These are phyloP conservation scores for Eupithecia exiguata DNA, from an alignment of 2,888 invertebrate species.

Conservation along the genomic window DNA sequence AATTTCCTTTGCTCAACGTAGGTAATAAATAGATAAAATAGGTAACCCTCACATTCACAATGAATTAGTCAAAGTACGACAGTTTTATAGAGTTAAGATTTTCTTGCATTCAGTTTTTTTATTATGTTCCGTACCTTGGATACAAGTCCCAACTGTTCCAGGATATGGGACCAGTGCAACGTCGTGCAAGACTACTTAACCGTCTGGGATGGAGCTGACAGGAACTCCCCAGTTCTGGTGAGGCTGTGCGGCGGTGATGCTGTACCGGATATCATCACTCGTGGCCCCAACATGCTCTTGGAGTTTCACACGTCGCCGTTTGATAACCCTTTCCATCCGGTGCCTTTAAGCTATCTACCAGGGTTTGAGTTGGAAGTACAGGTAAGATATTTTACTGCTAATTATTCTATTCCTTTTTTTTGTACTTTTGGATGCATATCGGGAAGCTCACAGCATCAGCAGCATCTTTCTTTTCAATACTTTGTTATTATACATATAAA, in stretches of 20 bases:
- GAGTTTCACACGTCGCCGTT: slow-evolving; percentile 92
- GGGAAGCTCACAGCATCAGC: no score
- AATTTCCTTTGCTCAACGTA: no score
- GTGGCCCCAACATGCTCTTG: slow-evolving; percentile 90
- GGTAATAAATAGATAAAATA: no score
- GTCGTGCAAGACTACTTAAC: slow-evolving; percentile 92
- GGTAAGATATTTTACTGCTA: slow-evolving; percentile 70
- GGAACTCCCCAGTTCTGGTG: slow-evolving; percentile 88
- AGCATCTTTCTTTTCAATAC: no score
- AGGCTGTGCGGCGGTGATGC: slow-evolving; percentile 92
- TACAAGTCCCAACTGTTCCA: slow-evolving; percentile 55
- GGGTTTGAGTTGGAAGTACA: slow-evolving; percentile 93
- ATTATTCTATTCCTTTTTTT: no score
- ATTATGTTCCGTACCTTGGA: background rate
- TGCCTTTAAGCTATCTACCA: slow-evolving; percentile 89
- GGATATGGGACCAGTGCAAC: slow-evolving; percentile 93
- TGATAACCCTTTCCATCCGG: slow-evolving; percentile 92
- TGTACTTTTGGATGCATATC: no score
- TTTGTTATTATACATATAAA: no score
- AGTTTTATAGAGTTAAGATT: background rate
- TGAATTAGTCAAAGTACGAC: no score
- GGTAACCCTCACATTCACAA: no score
- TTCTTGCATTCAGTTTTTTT: background rate
- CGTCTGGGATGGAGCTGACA: slow-evolving; percentile 90
- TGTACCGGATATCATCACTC: slow-evolving; percentile 90